Evolutionary conservation across 2,888 invertebrate genomes (phyloP), one percentile per base, ranked within the genome.

Genomic region (Pristionchus mayeri): DNA sequence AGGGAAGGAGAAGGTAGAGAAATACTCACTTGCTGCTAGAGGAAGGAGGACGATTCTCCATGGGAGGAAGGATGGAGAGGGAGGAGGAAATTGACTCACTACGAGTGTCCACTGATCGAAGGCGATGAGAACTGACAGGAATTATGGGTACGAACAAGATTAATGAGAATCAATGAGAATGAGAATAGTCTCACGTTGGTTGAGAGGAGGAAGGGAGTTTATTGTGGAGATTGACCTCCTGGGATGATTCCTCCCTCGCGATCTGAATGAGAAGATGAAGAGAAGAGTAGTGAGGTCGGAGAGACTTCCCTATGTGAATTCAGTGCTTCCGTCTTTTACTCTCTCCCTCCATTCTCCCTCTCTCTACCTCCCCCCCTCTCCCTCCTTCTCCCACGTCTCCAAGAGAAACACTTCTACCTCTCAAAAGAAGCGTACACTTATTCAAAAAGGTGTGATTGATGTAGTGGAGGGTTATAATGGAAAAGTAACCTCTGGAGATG

Each of bases 41-140:
- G 11, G 67, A 67, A 11, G 83, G 83, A 6, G 83, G 83, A 67
- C 83, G 83, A 71, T 83, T 63, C 0, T 83, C 71, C 83, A 83
- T 83, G 1, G 50, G 67, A 21, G 30, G 71, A 16, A 52, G 34
- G 21, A 83, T 30, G 3, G 83, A 67, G 30, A 83, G 67, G 27
- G 71, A 48, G 37, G 67, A 67, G 37, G 37, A 67, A 21, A 67
- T 6, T 21, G 67, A 67, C 37, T 67, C 34, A 67, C 67, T 67
- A 9, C 67, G 67, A 37, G 67, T 37, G n/a, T 67, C 67, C n/a
- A n/a, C n/a, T n/a, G n/a, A n/a, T n/a, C n/a, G n/a, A n/a, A n/a
- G n/a, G 13, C 16, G 67, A 67, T 67, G 67, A 1, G 34, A 21
- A 67, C 67, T 67, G 37, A 37, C 34, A n/a, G n/a, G n/a, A n/a